Evolutionary conservation across 2,797 vertebrate species (phyloP).

Genomic region (Lutjanus argentimaculatus): DNA sequence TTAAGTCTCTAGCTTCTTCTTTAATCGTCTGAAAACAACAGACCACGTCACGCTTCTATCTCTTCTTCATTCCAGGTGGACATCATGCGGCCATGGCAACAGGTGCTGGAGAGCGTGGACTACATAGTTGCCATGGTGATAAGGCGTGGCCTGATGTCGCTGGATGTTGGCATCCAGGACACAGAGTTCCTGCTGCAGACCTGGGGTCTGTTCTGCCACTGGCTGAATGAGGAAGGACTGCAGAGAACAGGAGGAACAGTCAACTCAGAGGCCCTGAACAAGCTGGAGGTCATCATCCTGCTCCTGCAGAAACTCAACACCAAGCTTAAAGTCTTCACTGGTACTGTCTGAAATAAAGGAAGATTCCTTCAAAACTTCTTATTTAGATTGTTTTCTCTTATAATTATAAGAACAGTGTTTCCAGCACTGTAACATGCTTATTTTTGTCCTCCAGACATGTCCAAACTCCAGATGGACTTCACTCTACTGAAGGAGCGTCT

Average conservation of each 20-base stretch:
- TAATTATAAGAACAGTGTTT: background rate
- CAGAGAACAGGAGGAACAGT: constrained; percentile 86
- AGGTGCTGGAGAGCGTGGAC: constrained; percentile 91
- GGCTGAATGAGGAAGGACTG: constrained; percentile 88
- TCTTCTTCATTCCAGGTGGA: constrained; percentile 88
- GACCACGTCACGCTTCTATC: background rate
- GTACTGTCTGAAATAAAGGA: constrained; percentile 51
- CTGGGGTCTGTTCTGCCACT: constrained; percentile 93
- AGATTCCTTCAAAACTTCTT: background rate
- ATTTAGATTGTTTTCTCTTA: background rate
- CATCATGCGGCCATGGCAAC: constrained; percentile 94
- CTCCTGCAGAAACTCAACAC: constrained; percentile 94
- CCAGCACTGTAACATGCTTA: background rate
- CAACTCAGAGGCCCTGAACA: constrained; percentile 91
- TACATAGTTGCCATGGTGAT: constrained; percentile 89
- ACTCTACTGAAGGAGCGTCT: constrained; percentile 90
- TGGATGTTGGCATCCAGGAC: constrained; percentile 90
- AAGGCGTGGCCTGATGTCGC: constrained; percentile 90
- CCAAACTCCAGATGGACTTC: constrained; percentile 93
- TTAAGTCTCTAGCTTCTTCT: background rate
- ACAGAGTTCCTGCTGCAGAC: constrained; percentile 92
- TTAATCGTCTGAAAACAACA: background rate
- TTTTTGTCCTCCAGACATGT: constrained; percentile 88
- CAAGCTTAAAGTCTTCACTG: constrained; percentile 92
- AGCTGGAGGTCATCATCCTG: constrained; percentile 93